Percentiles rank a stretch among this genome's conserved stretches.
phyloP scores from a whole-genome alignment of 2,888 invertebrate species.

The Macrosoma leucophasiata region DNA sequence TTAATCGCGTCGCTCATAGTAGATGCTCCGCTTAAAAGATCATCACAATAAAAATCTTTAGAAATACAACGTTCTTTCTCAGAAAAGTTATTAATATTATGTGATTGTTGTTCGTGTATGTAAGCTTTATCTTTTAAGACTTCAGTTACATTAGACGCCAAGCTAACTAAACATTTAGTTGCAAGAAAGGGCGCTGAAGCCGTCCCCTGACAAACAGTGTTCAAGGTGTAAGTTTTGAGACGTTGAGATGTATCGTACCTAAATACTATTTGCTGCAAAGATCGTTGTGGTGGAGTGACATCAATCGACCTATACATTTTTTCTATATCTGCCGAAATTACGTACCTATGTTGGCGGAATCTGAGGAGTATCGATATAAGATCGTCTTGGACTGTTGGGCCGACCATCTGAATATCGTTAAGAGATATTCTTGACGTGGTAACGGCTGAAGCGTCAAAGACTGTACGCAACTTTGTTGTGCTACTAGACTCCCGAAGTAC shows the following conservation, averaged over 20 bases:
- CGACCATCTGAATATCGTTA: constrained; percentile 21
- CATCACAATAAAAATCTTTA: constrained; percentile 25
- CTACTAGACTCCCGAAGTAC: constrained; percentile 3
- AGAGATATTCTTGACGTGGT: constrained; percentile 21
- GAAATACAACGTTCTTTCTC: constrained; percentile 1
- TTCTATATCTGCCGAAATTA: constrained; percentile 19
- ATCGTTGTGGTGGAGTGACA: constrained; percentile 14
- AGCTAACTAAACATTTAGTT: constrained; percentile 20
- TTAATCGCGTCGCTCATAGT: constrained; percentile 9
- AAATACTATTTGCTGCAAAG: constrained; percentile 26
- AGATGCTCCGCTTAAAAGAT: constrained; percentile 19
- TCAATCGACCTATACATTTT: too few relatives aligned
- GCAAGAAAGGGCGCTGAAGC: constrained; percentile 24
- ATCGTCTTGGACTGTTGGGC: constrained; percentile 24
- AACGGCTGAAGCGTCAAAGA: constrained; percentile 29
- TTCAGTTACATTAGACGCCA: constrained; percentile 16
- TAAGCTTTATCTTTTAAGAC: too few relatives aligned
- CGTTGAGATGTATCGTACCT: constrained; percentile 13
- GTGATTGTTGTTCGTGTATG: too few relatives aligned
- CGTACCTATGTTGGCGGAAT: constrained; percentile 21
- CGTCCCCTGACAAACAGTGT: constrained; percentile 25
- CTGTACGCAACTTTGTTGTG: constrained; percentile 26
- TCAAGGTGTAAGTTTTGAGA: constrained; percentile 19
- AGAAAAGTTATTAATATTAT: too few relatives aligned
- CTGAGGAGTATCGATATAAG: constrained; percentile 21